These are phyloP conservation scores for Sipha flava DNA, from an alignment of 1,140 invertebrate species.

Conservation along the genomic window DNA sequence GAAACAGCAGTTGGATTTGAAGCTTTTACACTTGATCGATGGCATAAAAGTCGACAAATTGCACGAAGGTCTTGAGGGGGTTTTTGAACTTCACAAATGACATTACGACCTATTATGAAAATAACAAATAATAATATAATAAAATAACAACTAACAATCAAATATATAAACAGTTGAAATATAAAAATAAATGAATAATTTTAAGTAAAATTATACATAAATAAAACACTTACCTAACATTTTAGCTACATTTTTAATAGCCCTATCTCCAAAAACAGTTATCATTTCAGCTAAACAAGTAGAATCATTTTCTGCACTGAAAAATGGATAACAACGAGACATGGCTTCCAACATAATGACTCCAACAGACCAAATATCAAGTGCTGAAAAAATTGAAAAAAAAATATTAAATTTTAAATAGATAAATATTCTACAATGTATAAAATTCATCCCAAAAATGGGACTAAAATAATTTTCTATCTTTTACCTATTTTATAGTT, in stretches of 20 bases:
- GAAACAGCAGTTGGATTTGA: neutral
- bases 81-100: constrained; percentile 27
- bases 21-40: constrained; percentile 4
- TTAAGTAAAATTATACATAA: neutral
- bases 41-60: constrained; percentile 21
- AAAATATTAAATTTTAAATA: too few relatives aligned
- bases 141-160: neutral
- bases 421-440: too few relatives aligned
- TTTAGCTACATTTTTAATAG: constrained; percentile 58
- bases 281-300: constrained; percentile 75
- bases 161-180: too few relatives aligned
- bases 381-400: constrained; percentile 48
- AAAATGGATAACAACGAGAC: constrained; percentile 73
- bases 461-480: too few relatives aligned
- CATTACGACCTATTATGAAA: neutral
- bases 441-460: too few relatives aligned
- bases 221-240: constrained; percentile 52
- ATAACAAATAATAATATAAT: neutral
- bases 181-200: too few relatives aligned
- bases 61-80: neutral
- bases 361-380: constrained; percentile 84
- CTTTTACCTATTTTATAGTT: too few relatives aligned
- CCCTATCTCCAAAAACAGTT: constrained; percentile 64
- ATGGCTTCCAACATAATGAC: constrained; percentile 75
- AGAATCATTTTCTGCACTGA: constrained; percentile 69